Base-by-base conservation (phyloP, 2,797 vertebrate species). In the Naso thynnoides region DNA sequence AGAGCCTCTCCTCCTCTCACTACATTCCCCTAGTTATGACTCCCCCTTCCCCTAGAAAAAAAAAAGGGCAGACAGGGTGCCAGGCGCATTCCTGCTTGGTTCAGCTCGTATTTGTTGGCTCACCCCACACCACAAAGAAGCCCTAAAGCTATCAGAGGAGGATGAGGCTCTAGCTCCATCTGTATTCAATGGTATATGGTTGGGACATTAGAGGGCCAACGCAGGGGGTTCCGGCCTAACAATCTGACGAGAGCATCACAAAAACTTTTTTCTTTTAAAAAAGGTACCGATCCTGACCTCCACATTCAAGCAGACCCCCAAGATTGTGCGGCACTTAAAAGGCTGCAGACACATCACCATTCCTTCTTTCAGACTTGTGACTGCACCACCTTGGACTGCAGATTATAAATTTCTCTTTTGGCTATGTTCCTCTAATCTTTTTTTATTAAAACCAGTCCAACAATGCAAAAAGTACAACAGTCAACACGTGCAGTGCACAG, bases 41-140 rank as follows among this genome's bases (percentile, higher is more conserved):
- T 9, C 74, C 76, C 66, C 70, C 33, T 21, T 15, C 33, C 33
- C 38, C 36, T n/a, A 15, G n/a, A n/a, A 56, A 49, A 83, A 67
- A 75, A 80, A 72, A 82, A 80, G 79, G 88, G 79, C 79, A 90
- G 82, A 88, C 60, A 68, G 81, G 83, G 85, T 88, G 89, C 90
- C 84, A 83, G 82, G 81, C 89, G 41, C 88, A 92, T 93, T 94
- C 92, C 88, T 84, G 64, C 74, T 92, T 78, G 81, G 83, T 88
- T 87, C 78, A 87, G 78, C 58, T 84, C 88, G 84, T 83, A 88
- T 92, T 91, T 90, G 87, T 84, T 81, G 83, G 82, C 76, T 86
- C 81, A 74, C 52, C 70, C 74, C 57, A 67, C 79, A 80, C 73
- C 80, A 79, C 84, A 84, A 65, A 79, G 72, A 54, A 83, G 81